Percentiles rank a stretch among this genome's conserved stretches.
Conservation (phyloP, 2,888 invertebrate genomes). For the Ectemnius continuus region DNA sequence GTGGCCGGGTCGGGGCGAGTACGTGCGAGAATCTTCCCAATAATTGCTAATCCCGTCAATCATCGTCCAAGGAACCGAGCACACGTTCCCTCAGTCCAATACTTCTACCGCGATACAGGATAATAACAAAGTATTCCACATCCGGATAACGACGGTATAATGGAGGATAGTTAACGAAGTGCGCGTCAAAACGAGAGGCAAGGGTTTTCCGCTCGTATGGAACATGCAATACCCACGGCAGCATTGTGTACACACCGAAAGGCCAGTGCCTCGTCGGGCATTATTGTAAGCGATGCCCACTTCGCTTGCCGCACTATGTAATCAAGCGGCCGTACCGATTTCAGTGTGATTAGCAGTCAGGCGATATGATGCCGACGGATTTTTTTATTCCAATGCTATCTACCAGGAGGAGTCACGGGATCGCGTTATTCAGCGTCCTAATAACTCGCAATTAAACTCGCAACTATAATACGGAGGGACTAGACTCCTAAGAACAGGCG, state of each 20-base stretch:
- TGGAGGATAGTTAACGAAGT: slow-evolving; percentile 53
- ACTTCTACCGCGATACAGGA: slow-evolving; percentile 38
- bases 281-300: slow-evolving; percentile 45
- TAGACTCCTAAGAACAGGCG: too few relatives aligned
- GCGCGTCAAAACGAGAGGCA: too few relatives aligned
- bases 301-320: slow-evolving; percentile 35
- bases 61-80: slow-evolving; percentile 42
- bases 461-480: background rate
- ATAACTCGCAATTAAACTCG: slow-evolving; percentile 2
- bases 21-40: slow-evolving; percentile 56
- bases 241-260: slow-evolving; percentile 28
- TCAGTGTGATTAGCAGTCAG: slow-evolving; percentile 32
- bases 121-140: slow-evolving; percentile 57
- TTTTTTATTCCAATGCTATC: slow-evolving; percentile 19
- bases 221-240: too few relatives aligned
- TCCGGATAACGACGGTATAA: slow-evolving; percentile 55
- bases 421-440: background rate
- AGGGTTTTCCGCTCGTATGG: slow-evolving; percentile 5
- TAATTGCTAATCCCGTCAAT: slow-evolving; percentile 64
- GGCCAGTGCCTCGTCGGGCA: slow-evolving; percentile 40
- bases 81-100: slow-evolving; percentile 35
- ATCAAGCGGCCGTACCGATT: slow-evolving; percentile 33
- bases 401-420: background rate
- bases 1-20: slow-evolving; percentile 41
- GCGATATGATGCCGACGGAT: background rate